A percentile compares a stretch with the other conserved stretches of the same genome.
These are phyloP conservation scores for Nyleta sp. DNA, from an alignment of 2,888 invertebrate genomes.

Conservation along the genomic window DNA sequence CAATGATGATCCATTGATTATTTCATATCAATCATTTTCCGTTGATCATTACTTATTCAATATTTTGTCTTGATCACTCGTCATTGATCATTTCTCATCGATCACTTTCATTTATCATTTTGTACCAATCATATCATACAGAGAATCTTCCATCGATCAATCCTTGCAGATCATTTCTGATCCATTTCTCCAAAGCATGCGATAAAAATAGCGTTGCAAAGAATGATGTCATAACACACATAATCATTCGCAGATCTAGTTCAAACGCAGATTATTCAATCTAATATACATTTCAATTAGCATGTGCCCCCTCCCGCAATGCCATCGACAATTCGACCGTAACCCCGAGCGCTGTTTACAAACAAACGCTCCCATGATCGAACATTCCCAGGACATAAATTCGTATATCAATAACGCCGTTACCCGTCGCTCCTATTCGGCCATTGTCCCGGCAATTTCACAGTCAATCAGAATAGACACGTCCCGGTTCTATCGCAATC, in stretches of 20 bases:
- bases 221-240: constrained; percentile 39
- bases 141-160: too few relatives aligned
- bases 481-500: constrained; percentile 48
- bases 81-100: neutral
- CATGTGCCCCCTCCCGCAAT: neutral
- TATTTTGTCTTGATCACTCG: neutral
- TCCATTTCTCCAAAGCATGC: neutral
- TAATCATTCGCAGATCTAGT: constrained; percentile 22
- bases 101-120: too few relatives aligned
- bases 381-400: constrained; percentile 52
- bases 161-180: neutral
- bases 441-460: constrained; percentile 55
- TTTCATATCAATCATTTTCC: neutral
- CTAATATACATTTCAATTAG: constrained; percentile 44
- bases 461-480: constrained; percentile 62
- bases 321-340: constrained; percentile 23
- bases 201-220: neutral
- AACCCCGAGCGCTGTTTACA: constrained; percentile 43
- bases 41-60: neutral
- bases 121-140: neutral
- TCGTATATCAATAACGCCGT: constrained; percentile 53
- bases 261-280: constrained; percentile 42
- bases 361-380: constrained; percentile 50
- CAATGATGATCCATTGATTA: too few relatives aligned
- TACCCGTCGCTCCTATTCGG: constrained; percentile 39